These are phyloP conservation scores for Cylindroiulus punctatus DNA, from an alignment of 2,888 invertebrate species.

Conservation along the genomic window DNA sequence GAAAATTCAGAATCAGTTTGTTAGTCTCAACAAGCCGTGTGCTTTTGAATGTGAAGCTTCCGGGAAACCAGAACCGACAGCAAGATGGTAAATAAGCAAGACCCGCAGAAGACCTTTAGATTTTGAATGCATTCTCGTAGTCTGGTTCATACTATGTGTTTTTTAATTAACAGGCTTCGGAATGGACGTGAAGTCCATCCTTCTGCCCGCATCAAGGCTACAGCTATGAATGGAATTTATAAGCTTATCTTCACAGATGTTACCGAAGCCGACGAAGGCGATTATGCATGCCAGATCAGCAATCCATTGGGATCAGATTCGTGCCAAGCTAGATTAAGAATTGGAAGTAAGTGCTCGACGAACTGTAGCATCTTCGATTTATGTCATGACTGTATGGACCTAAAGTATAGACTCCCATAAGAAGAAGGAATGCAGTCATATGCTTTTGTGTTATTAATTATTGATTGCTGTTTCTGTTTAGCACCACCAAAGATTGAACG, in stretches of 20 bases:
- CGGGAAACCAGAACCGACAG: constrained; percentile 87
- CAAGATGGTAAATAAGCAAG: constrained; percentile 75
- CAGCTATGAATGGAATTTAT: constrained; percentile 78
- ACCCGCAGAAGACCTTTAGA: background rate
- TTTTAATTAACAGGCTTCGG: constrained; percentile 71
- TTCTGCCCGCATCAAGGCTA: constrained; percentile 72
- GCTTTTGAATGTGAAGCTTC: constrained; percentile 87
- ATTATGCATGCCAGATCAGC: constrained; percentile 94
- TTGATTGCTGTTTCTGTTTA: constrained; percentile 62
- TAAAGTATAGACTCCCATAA: too few relatives aligned
- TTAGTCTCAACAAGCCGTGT: constrained; percentile 83
- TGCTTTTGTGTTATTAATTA: background rate
- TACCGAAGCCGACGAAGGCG: constrained; percentile 90
- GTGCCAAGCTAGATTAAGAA: constrained; percentile 87
- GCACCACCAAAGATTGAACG: constrained; percentile 92
- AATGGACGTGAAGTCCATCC: constrained; percentile 89
- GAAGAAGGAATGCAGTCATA: background rate
- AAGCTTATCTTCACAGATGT: constrained; percentile 88
- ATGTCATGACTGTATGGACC: too few relatives aligned
- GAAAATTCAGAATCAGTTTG: constrained; percentile 77
- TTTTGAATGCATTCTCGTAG: too few relatives aligned
- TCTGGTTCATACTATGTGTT: too few relatives aligned
- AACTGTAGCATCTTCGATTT: too few relatives aligned
- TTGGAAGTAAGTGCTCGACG: constrained; percentile 82
- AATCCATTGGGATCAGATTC: constrained; percentile 92